These are phyloP conservation scores for Papilio machaon DNA, from an alignment of 1,140 invertebrate genomes.

Conservation along the genomic window DNA sequence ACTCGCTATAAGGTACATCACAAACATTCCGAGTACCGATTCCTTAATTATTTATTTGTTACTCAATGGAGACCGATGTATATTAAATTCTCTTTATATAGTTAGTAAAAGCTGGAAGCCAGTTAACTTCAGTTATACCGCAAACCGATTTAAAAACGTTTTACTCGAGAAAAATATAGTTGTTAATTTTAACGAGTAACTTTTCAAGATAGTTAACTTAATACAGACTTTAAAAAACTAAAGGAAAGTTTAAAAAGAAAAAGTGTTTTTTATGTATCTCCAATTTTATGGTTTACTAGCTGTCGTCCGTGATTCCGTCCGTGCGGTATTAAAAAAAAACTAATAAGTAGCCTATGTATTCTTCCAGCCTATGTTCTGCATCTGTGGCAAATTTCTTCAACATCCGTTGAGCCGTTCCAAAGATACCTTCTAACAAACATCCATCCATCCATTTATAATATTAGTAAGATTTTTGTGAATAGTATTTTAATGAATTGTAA, in stretches of 20 bases:
- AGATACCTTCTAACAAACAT: no score
- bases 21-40: background rate
- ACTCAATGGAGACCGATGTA: conserved; percentile 1
- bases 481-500: no score
- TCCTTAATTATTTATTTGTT: conserved; percentile 20
- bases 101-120: background rate
- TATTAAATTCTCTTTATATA: conserved; percentile 21
- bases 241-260: background rate
- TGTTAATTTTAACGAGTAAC: conserved; percentile 23
- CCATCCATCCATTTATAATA: no score
- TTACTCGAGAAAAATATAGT: conserved; percentile 11
- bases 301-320: no score
- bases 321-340: no score
- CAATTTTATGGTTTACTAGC: background rate
- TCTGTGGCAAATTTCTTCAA: no score
- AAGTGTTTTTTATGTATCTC: background rate
- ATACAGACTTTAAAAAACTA: background rate
- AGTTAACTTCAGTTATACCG: conserved; percentile 10
- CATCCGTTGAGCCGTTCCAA: no score
- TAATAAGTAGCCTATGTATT: no score
- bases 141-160: background rate
- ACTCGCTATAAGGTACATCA: background rate
- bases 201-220: background rate
- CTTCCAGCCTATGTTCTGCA: no score
- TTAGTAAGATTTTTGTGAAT: background rate